phyloP scores from a whole-genome alignment of 2,888 invertebrate species.

The Homarus gammarus region DNA sequence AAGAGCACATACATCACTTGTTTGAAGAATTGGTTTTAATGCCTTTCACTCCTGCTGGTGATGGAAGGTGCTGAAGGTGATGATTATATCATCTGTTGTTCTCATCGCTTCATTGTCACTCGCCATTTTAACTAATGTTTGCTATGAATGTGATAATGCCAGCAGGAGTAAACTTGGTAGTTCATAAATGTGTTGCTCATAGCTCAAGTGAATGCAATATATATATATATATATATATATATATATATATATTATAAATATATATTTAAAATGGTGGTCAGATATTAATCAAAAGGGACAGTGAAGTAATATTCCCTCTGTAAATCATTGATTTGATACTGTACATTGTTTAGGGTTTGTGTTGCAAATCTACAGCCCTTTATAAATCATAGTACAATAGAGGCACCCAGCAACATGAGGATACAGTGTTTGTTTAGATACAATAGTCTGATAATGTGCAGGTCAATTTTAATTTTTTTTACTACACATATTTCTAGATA shows the following conservation, averaged over 20 bases:
- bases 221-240: no score
- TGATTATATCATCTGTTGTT: slow-evolving; percentile 35
- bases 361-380: no score
- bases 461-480: no score
- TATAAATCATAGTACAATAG: no score
- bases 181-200: not conserved
- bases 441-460: no score
- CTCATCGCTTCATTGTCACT: slow-evolving; percentile 41
- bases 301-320: not conserved
- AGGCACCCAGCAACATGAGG: not conserved
- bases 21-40: slow-evolving; percentile 13
- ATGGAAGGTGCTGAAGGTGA: slow-evolving; percentile 26
- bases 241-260: not conserved
- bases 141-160: slow-evolving; percentile 7
- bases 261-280: no score
- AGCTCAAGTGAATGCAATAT: no score
- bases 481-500: no score
- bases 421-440: no score
- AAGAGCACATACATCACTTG: slow-evolving; percentile 25
- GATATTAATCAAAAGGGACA: no score
- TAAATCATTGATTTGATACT: no score
- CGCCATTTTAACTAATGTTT: slow-evolving; percentile 11
- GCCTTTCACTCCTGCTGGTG: not conserved
- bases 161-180: slow-evolving; percentile 1
- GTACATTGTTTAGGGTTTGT: no score